Evolutionary conservation across 2,888 invertebrate genomes (phyloP).

Genomic region (Lasius fuliginosus): DNA sequence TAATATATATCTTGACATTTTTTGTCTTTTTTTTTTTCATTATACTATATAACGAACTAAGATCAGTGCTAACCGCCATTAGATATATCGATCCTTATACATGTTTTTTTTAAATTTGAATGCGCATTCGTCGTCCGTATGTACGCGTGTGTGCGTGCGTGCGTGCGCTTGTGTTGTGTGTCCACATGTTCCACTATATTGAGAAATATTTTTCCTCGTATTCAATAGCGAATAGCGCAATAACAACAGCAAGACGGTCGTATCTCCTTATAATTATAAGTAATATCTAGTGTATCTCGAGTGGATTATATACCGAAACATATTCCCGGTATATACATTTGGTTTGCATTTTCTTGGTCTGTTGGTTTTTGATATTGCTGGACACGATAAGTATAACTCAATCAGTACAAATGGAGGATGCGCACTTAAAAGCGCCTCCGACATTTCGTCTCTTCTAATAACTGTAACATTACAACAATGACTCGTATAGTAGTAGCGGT

Average conservation of each 20-base stretch:
- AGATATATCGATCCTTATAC: slow-evolving; percentile 22
- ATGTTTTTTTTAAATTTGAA: slow-evolving; percentile 21
- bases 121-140: slow-evolving; percentile 23
- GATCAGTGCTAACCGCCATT: slow-evolving; percentile 24
- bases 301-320: slow-evolving; percentile 45
- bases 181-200: neutral
- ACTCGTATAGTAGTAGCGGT: slow-evolving; percentile 66
- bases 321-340: slow-evolving; percentile 49
- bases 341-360: slow-evolving; percentile 65
- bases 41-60: neutral
- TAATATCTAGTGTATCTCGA: slow-evolving; percentile 33
- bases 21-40: neutral
- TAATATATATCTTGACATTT: neutral
- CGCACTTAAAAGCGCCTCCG: neutral
- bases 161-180: neutral
- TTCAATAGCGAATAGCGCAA: slow-evolving; percentile 12
- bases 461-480: slow-evolving; percentile 58
- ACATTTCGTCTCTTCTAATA: slow-evolving; percentile 1
- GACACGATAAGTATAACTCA: slow-evolving; percentile 58
- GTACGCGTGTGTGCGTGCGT: slow-evolving; percentile 5
- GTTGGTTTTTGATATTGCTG: slow-evolving; percentile 64
- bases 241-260: slow-evolving; percentile 23
- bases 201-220: slow-evolving; percentile 6
- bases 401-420: slow-evolving; percentile 52
- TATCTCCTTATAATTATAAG: slow-evolving; percentile 23